Evolutionary conservation across 2,797 vertebrate species (phyloP).

Genomic region (Craterocephalus amniculus): DNA sequence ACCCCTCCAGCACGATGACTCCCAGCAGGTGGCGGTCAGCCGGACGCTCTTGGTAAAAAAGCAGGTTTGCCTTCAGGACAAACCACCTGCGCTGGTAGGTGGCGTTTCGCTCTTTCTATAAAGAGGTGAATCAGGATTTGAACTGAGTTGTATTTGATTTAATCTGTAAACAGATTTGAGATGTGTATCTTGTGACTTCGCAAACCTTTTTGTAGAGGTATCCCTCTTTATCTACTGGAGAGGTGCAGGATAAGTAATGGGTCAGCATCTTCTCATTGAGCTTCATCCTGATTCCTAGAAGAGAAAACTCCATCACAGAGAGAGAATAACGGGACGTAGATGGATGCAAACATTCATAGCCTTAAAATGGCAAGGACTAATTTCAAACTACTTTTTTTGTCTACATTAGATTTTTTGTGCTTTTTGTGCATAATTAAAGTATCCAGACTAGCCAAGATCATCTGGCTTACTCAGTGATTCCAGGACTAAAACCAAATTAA

Average conservation of each 20-base stretch:
- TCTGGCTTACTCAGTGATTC: background rate
- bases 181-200: background rate
- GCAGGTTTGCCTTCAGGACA: conserved; percentile 94
- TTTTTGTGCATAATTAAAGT: background rate
- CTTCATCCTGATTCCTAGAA: conserved; percentile 86
- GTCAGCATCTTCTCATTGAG: conserved; percentile 90
- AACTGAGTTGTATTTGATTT: background rate
- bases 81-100: conserved; percentile 92
- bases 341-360: background rate
- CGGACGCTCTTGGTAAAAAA: conserved; percentile 92
- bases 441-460: background rate
- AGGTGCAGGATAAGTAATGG: conserved; percentile 89
- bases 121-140: conserved; percentile 2
- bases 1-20: conserved; percentile 93
- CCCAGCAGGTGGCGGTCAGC: conserved; percentile 89
- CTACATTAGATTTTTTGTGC: background rate
- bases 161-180: background rate
- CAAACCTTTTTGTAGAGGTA: conserved; percentile 89
- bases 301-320: background rate
- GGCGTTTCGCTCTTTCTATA: conserved; percentile 77
- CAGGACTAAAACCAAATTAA: no score
- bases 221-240: conserved; percentile 89
- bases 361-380: background rate
- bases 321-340: background rate
- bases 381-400: no score